Conservation (phyloP, 2,113 vertebrate genomes). For the Microcebus lehilahytsara region DNA sequence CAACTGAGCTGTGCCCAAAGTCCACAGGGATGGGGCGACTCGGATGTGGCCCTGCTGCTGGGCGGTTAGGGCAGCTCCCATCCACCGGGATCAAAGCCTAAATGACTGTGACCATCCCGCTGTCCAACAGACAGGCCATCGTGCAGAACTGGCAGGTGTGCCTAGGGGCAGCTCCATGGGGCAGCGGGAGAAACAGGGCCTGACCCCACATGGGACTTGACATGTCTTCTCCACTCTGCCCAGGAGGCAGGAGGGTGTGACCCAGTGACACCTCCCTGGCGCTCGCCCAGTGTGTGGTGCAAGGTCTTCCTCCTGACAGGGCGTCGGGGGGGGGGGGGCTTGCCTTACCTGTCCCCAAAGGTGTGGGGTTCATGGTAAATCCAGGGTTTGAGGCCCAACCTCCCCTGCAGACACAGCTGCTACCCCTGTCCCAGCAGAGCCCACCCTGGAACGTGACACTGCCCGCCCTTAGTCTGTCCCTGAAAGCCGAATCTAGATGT, state of each 20-base stretch:
- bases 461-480: background rate
- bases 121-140: rapidly evolving
- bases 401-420: background rate
- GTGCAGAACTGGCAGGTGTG: rapidly evolving
- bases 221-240: rapidly evolving
- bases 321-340: background rate
- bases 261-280: background rate
- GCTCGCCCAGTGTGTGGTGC: rapidly evolving
- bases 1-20: rapidly evolving
- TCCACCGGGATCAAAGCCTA: rapidly evolving
- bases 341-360: rapidly evolving
- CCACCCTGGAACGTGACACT: slow-evolving; percentile 10
- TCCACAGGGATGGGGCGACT: background rate
- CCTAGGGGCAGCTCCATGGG: rapidly evolving
- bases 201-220: rapidly evolving
- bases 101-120: rapidly evolving
- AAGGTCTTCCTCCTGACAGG: background rate
- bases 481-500: background rate
- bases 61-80: background rate
- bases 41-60: rapidly evolving
- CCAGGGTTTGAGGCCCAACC: rapidly evolving
- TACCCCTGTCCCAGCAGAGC: background rate
- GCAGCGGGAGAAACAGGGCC: too few species aligned
- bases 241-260: rapidly evolving
- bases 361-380: rapidly evolving